These are phyloP conservation scores for Thysanoteuthis rhombus DNA, from an alignment of 2,888 invertebrate species.

Conservation along the genomic window DNA sequence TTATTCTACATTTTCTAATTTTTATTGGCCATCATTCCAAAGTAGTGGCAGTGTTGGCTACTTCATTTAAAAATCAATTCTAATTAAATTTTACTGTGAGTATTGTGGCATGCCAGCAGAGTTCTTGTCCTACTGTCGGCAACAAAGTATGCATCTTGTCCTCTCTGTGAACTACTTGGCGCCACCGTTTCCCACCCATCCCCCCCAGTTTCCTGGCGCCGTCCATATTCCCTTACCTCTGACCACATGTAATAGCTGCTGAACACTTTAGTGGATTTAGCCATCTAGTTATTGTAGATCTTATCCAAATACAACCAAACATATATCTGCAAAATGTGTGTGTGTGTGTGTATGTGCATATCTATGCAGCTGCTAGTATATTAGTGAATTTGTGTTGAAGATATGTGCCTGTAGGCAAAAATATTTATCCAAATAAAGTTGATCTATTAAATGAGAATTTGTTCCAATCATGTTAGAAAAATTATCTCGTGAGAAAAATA, in stretches of 20 bases:
- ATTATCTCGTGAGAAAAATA: too few species aligned
- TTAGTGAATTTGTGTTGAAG: background rate
- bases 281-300: background rate
- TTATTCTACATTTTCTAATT: background rate
- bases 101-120: background rate
- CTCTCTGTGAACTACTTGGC: background rate
- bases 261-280: background rate
- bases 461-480: background rate
- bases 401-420: background rate
- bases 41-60: background rate
- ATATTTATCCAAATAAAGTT: background rate
- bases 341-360: background rate
- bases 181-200: background rate
- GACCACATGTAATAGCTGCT: background rate
- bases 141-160: background rate
- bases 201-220: background rate
- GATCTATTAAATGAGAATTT: background rate
- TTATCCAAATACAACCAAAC: background rate
- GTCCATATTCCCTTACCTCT: constrained; percentile 12
- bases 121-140: background rate
- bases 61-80: background rate
- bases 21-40: background rate
- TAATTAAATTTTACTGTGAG: background rate
- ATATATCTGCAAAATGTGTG: background rate
- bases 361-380: background rate